A percentile compares a stretch with the other conserved stretches of the same genome.
phyloP scores from a whole-genome alignment of 2,113 vertebrate genomes.

The Grammomys surdaster region DNA sequence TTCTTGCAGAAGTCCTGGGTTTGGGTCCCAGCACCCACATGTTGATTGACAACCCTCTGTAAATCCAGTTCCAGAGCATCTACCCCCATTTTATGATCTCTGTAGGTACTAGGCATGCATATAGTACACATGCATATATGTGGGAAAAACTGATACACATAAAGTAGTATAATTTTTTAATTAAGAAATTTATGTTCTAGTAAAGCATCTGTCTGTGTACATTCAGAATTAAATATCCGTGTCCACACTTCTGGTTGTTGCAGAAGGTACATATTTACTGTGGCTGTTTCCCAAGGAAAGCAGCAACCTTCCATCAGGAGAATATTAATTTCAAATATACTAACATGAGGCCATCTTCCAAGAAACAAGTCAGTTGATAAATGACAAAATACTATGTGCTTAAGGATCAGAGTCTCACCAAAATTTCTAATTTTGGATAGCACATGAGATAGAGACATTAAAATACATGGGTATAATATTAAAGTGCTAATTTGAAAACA shows the following conservation, averaged over 20 bases:
- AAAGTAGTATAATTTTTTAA: neutral
- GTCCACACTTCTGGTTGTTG: neutral
- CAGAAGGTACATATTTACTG: neutral
- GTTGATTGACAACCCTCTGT: neutral
- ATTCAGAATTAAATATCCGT: conserved; percentile 44
- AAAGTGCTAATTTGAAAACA: conserved; percentile 25
- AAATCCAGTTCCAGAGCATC: neutral
- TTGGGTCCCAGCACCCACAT: neutral
- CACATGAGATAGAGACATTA: neutral
- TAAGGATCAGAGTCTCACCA: neutral
- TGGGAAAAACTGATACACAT: neutral
- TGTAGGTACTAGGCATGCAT: neutral
- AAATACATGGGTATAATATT: conserved; percentile 41
- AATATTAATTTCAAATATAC: conserved; percentile 51
- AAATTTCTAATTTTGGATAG: conserved; percentile 35
- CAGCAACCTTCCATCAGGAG: neutral
- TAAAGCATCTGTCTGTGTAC: neutral
- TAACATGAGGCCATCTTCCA: neutral
- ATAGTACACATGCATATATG: neutral
- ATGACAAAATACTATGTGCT: conserved; percentile 40
- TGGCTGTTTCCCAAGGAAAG: conserved; percentile 28
- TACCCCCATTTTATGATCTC: neutral
- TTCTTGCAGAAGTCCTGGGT: neutral
- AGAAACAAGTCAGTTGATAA: conserved; percentile 40
- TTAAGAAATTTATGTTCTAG: conserved; percentile 7